Percentiles rank a stretch among this genome's conserved stretches.
Conservation (phyloP, 2,888 invertebrate genomes). For the Papilio elwesi region DNA sequence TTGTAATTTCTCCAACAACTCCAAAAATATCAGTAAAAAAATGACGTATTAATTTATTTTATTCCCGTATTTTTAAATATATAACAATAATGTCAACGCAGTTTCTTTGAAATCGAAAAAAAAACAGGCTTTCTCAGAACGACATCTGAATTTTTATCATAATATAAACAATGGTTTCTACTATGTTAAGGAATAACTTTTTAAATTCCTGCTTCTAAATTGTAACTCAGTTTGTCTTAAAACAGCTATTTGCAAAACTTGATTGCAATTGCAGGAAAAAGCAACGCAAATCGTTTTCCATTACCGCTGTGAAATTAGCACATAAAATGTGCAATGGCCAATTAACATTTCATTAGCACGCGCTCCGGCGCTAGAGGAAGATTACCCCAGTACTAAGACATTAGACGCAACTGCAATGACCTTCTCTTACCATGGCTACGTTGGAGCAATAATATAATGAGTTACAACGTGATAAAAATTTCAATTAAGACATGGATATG, state of each 20-base stretch:
- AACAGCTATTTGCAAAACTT: slow-evolving; percentile 3
- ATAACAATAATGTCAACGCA: too few relatives aligned
- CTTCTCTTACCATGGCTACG: background rate
- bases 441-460: background rate
- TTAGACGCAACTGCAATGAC: slow-evolving; percentile 17
- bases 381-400: slow-evolving; percentile 9
- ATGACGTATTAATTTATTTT: too few relatives aligned
- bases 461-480: background rate
- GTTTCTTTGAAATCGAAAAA: too few relatives aligned
- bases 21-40: too few relatives aligned
- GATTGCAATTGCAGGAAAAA: slow-evolving; percentile 9
- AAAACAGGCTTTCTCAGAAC: too few relatives aligned
- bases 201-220: too few relatives aligned
- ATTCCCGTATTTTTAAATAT: too few relatives aligned
- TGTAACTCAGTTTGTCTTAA: background rate
- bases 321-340: slow-evolving; percentile 19
- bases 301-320: slow-evolving; percentile 20
- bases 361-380: slow-evolving; percentile 14
- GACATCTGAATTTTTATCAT: too few relatives aligned
- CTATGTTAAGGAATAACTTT: background rate
- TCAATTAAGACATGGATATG: too few relatives aligned
- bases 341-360: slow-evolving; percentile 22
- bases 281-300: slow-evolving; percentile 16
- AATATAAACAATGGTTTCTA: background rate
- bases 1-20: too few relatives aligned